These are phyloP conservation scores for Orthonevra nobilis DNA, from an alignment of 2,888 invertebrate genomes.

Conservation along the genomic window DNA sequence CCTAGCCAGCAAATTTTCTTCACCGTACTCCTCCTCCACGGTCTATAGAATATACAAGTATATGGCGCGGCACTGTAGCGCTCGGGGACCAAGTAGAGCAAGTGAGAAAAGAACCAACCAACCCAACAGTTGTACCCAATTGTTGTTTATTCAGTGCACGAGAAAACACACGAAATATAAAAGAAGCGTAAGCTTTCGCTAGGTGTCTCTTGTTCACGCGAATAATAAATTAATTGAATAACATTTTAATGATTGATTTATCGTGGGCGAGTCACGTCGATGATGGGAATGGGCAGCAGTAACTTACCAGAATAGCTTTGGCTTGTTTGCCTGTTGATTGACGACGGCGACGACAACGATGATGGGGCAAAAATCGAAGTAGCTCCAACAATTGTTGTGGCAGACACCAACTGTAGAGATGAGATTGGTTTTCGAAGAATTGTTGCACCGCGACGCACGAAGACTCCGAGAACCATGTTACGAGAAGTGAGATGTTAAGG, in stretches of 20 bases:
- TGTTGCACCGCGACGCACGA: constrained; percentile 52
- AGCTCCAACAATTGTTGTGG: constrained; percentile 13
- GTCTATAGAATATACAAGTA: constrained; percentile 13
- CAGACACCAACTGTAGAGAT: constrained; percentile 46
- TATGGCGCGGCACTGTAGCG: constrained; percentile 55
- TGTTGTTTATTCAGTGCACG: background rate
- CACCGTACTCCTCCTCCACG: background rate
- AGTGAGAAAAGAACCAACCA: constrained; percentile 29
- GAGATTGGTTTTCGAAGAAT: constrained; percentile 46
- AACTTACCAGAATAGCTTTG: constrained; percentile 65
- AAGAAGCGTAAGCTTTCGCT: constrained; percentile 42
- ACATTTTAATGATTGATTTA: constrained; percentile 52
- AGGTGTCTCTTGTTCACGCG: constrained; percentile 40
- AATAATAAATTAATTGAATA: constrained; percentile 56
- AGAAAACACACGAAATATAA: background rate
- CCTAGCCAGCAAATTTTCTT: constrained; percentile 7
- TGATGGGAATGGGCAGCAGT: background rate
- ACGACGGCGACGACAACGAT: constrained; percentile 26
- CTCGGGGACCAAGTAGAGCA: constrained; percentile 63
- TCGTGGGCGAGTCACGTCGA: constrained; percentile 18
- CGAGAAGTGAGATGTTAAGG: constrained; percentile 7
- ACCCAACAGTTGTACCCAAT: background rate
- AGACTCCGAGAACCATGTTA: constrained; percentile 57
- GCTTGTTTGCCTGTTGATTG: constrained; percentile 68
- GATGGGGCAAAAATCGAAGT: constrained; percentile 15